These are phyloP conservation scores for Caenorhabditis plicata DNA, from an alignment of 2,888 invertebrate genomes.

Conservation along the genomic window DNA sequence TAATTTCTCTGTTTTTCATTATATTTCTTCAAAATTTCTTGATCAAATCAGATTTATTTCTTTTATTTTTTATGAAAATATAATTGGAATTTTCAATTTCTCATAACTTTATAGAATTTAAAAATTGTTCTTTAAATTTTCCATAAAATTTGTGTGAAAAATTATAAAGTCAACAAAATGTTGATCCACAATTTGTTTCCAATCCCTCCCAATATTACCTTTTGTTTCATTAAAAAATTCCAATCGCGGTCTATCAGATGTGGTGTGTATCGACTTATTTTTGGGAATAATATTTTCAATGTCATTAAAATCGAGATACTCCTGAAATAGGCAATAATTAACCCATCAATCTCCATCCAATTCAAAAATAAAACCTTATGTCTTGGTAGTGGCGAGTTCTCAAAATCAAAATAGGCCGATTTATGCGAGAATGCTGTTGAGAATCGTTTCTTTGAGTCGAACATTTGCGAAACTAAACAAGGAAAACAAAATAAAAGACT, in stretches of 20 bases:
- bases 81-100: no score
- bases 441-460: conserved; percentile 36
- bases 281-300: conserved; percentile 43
- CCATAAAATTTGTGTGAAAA: no score
- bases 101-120: no score
- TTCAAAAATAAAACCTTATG: conserved; percentile 28
- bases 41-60: no score
- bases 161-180: no score
- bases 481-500: neutral
- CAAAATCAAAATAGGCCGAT: conserved; percentile 41
- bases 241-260: conserved; percentile 26
- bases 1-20: no score
- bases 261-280: conserved; percentile 18
- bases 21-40: no score
- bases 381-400: conserved; percentile 42
- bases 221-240: conserved; percentile 29
- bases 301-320: conserved; percentile 44
- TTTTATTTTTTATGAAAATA: no score
- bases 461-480: conserved; percentile 41
- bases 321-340: conserved; percentile 22
- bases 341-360: no score
- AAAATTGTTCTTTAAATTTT: no score
- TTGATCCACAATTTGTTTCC: neutral
- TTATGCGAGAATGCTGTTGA: conserved; percentile 38
- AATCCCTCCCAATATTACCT: conserved; percentile 5